Base-by-base conservation (phyloP, 2,888 invertebrate genomes). In the Hetaerina titia region DNA sequence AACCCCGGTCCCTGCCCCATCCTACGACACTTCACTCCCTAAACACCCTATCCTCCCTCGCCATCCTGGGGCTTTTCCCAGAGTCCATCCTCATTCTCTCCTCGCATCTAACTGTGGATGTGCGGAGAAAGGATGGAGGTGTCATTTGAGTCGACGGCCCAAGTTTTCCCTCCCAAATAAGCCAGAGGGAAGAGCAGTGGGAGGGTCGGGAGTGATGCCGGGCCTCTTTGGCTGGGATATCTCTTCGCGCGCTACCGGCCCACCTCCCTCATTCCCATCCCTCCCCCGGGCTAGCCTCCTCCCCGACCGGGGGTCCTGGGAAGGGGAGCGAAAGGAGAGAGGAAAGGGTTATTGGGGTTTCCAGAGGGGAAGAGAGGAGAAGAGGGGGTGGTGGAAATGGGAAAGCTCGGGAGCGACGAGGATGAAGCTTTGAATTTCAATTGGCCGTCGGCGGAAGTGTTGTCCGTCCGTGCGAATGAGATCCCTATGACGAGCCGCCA, bases 361-460 rank as follows among this genome's bases (percentile, higher is more conserved):
- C n/a, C 57, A 89, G 57, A 58, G 89, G 22, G 31, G 31, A 7
- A 31, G 31, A 45, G 69, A 69, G 64, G 45, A 19, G 22, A 22
- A 15, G 63, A 92, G 31, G 69, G 92, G 56, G 69, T n/a, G 56
- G 25, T 45, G 45, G n/a, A 22, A 69, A 31, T 31, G 81, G 31
- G 81, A 13, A 11, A 11, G 81, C 22, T 5, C 19, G 22, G 22
- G 22, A 69, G 92, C 56, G 58, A 89, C 58, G 89, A 58, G 89
- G 69, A 92, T 92, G 92, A 92, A 64, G 92, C 92, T 92, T 92
- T 92, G 92, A 92, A 92, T 92, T 92, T 92, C 92, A 92, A 92
- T 92, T 92, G 92, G 92, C 69, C 92, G 69, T 63, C 90, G 90
- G 45, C 90, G 90, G 90, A 90, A 90, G 90, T 90, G 64, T 64